Evolutionary conservation across 2,888 invertebrate genomes (phyloP), one percentile per base, ranked within the genome.

Genomic region (Chrysopilus asiliformis): DNA sequence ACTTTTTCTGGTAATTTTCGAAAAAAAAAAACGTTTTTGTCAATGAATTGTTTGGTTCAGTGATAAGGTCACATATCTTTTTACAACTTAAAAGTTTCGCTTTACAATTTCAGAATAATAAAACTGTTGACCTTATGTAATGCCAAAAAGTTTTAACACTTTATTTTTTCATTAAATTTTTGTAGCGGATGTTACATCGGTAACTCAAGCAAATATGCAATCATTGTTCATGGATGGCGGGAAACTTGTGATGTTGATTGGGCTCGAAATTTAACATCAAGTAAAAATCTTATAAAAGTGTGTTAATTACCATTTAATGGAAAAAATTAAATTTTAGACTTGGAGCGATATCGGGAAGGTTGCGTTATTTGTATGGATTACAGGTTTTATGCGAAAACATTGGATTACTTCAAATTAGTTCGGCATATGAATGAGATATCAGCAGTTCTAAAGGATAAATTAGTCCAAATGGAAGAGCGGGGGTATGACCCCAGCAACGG

Each of bases 281-380:
- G n/a, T n/a, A n/a, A n/a, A n/a, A n/a, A n/a, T n/a, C n/a, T n/a
- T n/a, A n/a, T n/a, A 20, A 32, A 39, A 51, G 50, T 51, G 44
- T 36, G 31, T 12, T 17, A 22, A 31, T 15, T 19, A 3, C 14
- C 19, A 7, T 10, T 17, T 20, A 35, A 12, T n/a, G 5, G 3
- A 25, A 20, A 13, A 6, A 27, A 18, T 10, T 32, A 19, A 14
- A 22, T 35, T 17, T 20, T 28, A 49, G 49, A 47, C 30, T 40
- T 50, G 2, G 42, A 39, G 27, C 38, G 16, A 8, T 44, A 42
- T 32, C 47, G 49, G 6, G 47, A 47, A 10, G 49, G 46, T 10
- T 51, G 51, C 32, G 44, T 51, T 3, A 46, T 50, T 12, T 49
- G 49, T 17, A 51, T 51, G 51, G 47, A 51, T 32, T 51, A 49